phyloP scores from a whole-genome alignment of 2,888 invertebrate genomes.

The Drosophila mettleri region DNA sequence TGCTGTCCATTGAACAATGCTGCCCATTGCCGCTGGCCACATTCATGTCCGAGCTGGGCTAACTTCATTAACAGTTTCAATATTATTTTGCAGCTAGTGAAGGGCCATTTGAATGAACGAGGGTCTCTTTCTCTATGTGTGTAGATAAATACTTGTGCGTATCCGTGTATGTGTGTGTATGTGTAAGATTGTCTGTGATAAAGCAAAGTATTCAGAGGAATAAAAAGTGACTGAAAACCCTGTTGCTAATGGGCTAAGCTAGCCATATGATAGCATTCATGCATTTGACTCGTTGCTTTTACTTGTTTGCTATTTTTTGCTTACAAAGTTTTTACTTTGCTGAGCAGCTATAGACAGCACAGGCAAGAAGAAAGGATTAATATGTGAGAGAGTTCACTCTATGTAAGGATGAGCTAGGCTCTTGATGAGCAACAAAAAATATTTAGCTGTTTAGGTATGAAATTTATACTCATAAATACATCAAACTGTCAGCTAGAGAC shows the following conservation, averaged over 20 bases:
- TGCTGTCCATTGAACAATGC: constrained; percentile 23
- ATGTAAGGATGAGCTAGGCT: background rate
- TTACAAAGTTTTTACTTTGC: background rate
- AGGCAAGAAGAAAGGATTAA: background rate
- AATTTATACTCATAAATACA: no score
- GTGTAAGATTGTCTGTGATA: constrained; percentile 3
- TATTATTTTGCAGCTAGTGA: constrained; percentile 57
- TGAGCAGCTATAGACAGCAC: background rate
- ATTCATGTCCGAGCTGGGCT: constrained; percentile 34
- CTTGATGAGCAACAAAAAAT: no score
- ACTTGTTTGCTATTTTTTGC: background rate
- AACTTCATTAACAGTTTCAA: constrained; percentile 80
- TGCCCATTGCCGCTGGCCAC: constrained; percentile 29
- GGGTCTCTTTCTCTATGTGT: constrained; percentile 8
- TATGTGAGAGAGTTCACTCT: background rate
- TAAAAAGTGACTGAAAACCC: constrained; percentile 1
- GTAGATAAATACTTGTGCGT: background rate
- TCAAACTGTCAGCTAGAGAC: no score
- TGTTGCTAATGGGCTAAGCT: constrained; percentile 8
- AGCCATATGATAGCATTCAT: background rate
- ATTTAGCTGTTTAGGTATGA: no score
- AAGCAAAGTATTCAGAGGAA: constrained; percentile 8
- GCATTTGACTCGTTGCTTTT: background rate
- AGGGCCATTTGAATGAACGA: constrained; percentile 48
- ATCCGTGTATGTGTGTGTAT: background rate